phyloP scores from a whole-genome alignment of 1,140 invertebrate species.

The Rhagoletis pomonella region DNA sequence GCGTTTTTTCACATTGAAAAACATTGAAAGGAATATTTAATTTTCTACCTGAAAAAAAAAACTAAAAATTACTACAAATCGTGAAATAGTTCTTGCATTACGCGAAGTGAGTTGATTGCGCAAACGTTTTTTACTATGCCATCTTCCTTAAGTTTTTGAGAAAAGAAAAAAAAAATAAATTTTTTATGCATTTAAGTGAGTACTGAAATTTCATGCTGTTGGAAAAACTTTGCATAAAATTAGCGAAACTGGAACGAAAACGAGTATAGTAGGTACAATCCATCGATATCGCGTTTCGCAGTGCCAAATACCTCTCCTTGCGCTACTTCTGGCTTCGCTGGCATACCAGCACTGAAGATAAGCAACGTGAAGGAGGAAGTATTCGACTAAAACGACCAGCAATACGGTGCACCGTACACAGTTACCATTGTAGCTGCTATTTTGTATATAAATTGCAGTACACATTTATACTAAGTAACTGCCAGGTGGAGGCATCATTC shows the following conservation, averaged over 20 bases:
- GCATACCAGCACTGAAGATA: background rate
- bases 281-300: background rate
- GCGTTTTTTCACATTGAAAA: constrained; percentile 42
- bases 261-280: background rate
- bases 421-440: background rate
- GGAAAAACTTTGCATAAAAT: constrained; percentile 17
- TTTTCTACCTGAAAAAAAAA: background rate
- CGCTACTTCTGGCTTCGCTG: background rate
- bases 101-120: background rate
- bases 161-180: background rate
- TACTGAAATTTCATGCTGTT: background rate
- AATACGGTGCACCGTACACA: background rate
- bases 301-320: background rate
- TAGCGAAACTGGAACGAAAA: constrained; percentile 39
- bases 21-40: constrained; percentile 24
- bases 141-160: background rate
- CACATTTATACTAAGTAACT: no score
- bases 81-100: background rate
- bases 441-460: background rate
- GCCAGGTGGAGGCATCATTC: background rate
- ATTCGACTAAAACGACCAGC: background rate
- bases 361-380: no score
- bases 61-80: constrained; percentile 47
- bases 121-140: no score
- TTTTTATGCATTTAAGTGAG: constrained; percentile 35